A percentile compares a stretch with the other conserved stretches of the same genome.
Conservation (phyloP, 2,888 invertebrate genomes). For the Anthophora plumipes region DNA sequence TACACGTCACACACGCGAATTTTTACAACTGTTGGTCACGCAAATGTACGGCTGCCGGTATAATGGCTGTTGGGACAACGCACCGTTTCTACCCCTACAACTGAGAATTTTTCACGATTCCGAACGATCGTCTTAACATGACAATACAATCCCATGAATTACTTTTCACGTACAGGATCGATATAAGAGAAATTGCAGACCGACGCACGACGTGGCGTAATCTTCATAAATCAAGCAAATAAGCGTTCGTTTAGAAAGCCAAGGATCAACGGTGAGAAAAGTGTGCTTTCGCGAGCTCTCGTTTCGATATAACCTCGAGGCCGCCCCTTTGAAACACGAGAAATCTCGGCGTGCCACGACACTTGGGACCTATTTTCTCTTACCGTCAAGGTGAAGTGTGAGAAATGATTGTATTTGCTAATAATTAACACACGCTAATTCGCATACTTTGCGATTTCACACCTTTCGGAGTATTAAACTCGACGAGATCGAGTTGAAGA, state of each 20-base stretch:
- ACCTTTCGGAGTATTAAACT: too few species aligned
- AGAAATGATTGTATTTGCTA: neutral
- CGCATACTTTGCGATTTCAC: too few species aligned
- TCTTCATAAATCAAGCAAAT: constrained; percentile 14
- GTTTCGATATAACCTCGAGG: neutral
- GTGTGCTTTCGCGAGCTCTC: neutral
- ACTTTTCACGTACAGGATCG: neutral
- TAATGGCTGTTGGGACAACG: neutral
- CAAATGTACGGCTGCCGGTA: constrained; percentile 30
- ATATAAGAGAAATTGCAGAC: constrained; percentile 20
- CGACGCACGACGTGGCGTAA: neutral
- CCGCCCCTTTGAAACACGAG: neutral
- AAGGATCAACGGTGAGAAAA: neutral
- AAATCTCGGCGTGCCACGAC: neutral
- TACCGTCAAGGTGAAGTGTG: neutral
- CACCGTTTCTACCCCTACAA: constrained; percentile 19
- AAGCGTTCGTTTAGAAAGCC: neutral
- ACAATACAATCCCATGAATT: constrained; percentile 25
- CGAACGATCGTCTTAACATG: neutral
- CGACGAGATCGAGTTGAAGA: too few species aligned
- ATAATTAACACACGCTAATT: too few species aligned
- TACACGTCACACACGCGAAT: constrained; percentile 31
- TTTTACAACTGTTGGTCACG: constrained; percentile 60
- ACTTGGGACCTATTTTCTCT: neutral
- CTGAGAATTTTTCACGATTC: constrained; percentile 3